Conservation (phyloP, 1,140 invertebrate genomes). For the Aethina tumida region DNA sequence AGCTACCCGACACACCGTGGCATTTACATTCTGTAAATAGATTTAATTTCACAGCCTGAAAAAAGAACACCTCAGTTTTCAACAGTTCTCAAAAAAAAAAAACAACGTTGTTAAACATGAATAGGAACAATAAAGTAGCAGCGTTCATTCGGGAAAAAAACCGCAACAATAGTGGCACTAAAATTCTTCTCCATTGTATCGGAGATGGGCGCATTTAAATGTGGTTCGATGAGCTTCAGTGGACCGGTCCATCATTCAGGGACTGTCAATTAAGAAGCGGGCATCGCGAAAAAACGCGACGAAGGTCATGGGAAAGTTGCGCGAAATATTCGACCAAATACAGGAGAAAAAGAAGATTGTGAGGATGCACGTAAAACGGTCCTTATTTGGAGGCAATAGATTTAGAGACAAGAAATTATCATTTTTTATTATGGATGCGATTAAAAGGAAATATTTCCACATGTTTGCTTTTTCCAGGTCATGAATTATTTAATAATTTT, state of each 20-base stretch:
- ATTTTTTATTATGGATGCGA: neutral
- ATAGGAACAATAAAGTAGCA: neutral
- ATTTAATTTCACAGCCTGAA: conserved; percentile 74
- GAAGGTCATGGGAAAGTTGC: conserved; percentile 6
- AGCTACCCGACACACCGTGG: conserved; percentile 92
- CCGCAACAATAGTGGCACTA: neutral
- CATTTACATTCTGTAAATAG: conserved; percentile 87
- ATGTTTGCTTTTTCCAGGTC: no score
- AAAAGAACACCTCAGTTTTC: conserved; percentile 18
- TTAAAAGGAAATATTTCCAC: neutral
- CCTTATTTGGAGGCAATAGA: neutral
- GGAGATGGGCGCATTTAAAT: conserved; percentile 8
- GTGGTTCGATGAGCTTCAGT: conserved; percentile 3
- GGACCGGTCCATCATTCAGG: conserved; percentile 7
- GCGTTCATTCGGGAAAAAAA: neutral
- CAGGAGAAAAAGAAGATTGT: neutral
- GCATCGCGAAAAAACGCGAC: conserved; percentile 5
- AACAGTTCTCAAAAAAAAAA: neutral
- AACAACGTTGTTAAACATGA: neutral
- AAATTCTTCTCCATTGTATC: conserved; percentile 4
- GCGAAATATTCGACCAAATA: neutral
- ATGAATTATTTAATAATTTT: no score
- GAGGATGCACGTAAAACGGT: neutral
- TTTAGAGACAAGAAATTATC: neutral
- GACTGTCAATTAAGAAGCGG: conserved; percentile 7